Evolutionary conservation across 2,888 invertebrate genomes (phyloP).

Genomic region (Cheilosia pagana): DNA sequence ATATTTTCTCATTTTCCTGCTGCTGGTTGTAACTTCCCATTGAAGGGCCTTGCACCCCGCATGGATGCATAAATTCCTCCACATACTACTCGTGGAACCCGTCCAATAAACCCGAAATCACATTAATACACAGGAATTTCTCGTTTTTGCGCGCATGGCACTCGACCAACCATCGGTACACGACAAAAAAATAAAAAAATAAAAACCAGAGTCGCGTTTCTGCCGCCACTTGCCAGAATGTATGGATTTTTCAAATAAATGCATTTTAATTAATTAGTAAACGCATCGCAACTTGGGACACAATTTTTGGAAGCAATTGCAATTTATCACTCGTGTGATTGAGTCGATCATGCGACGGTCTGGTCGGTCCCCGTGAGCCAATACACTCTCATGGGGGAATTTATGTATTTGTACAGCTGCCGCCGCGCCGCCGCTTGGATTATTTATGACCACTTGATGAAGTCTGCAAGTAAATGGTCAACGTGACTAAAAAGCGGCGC

Average conservation of each 20-base stretch:
- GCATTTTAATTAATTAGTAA: constrained; percentile 74
- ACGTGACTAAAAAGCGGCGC: constrained; percentile 54
- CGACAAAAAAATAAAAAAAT: constrained; percentile 7
- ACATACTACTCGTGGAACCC: constrained; percentile 62
- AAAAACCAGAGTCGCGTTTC: constrained; percentile 44
- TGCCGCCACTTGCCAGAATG: constrained; percentile 60
- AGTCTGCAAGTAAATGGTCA: constrained; percentile 64
- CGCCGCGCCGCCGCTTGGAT: constrained; percentile 38
- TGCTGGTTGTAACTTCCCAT: background rate
- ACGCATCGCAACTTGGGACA: constrained; percentile 72
- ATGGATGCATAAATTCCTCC: constrained; percentile 51
- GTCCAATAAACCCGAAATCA: constrained; percentile 71
- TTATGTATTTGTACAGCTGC: constrained; percentile 46
- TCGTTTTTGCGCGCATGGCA: constrained; percentile 56
- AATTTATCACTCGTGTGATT: constrained; percentile 72
- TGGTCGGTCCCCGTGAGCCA: background rate
- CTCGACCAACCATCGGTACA: constrained; percentile 2
- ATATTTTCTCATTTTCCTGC: constrained; percentile 24
- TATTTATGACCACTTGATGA: constrained; percentile 72
- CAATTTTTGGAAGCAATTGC: constrained; percentile 73
- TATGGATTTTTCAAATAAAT: constrained; percentile 74
- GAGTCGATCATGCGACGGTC: constrained; percentile 61
- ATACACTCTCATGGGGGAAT: constrained; percentile 1
- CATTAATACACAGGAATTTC: constrained; percentile 70
- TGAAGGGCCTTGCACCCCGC: constrained; percentile 55